phyloP scores from a whole-genome alignment of 2,888 invertebrate species.

The Athalia cordata region DNA sequence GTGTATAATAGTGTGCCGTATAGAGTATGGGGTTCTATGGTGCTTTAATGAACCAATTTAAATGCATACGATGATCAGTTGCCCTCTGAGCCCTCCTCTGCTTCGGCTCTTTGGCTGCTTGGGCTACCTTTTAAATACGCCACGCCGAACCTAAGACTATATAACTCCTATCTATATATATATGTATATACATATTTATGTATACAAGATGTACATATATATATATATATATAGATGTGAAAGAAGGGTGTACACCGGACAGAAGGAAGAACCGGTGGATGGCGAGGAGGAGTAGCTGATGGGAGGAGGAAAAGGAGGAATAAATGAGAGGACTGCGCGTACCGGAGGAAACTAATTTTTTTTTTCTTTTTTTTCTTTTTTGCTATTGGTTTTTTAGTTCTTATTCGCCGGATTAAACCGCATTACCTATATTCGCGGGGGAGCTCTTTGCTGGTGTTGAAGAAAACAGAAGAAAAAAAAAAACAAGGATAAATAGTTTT shows the following conservation, averaged over 20 bases:
- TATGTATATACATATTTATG: background rate
- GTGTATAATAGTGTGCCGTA: constrained; percentile 29
- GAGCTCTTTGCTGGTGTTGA: constrained; percentile 11
- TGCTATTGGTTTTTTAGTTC: constrained; percentile 43
- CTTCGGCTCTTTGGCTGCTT: constrained; percentile 62
- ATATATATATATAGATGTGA: background rate
- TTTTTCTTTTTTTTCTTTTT: constrained; percentile 45
- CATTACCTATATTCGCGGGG: constrained; percentile 30
- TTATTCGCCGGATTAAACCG: constrained; percentile 19
- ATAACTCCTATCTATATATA: constrained; percentile 12
- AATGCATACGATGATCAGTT: constrained; percentile 74
- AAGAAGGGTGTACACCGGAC: constrained; percentile 14
- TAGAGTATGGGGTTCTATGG: constrained; percentile 52
- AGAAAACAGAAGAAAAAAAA: background rate
- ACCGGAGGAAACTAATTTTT: constrained; percentile 38
- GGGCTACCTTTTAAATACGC: constrained; percentile 62
- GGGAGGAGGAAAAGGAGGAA: constrained; percentile 31
- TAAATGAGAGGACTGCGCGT: constrained; percentile 31
- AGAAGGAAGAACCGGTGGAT: constrained; percentile 38
- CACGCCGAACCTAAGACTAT: constrained; percentile 55
- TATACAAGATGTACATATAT: background rate
- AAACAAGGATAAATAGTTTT: constrained; percentile 4
- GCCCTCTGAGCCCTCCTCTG: constrained; percentile 69
- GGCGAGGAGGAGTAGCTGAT: background rate
- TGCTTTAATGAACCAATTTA: constrained; percentile 74